These are phyloP conservation scores for Scelioninae gen. 2 DNA, from an alignment of 2,888 invertebrate genomes.

Conservation along the genomic window DNA sequence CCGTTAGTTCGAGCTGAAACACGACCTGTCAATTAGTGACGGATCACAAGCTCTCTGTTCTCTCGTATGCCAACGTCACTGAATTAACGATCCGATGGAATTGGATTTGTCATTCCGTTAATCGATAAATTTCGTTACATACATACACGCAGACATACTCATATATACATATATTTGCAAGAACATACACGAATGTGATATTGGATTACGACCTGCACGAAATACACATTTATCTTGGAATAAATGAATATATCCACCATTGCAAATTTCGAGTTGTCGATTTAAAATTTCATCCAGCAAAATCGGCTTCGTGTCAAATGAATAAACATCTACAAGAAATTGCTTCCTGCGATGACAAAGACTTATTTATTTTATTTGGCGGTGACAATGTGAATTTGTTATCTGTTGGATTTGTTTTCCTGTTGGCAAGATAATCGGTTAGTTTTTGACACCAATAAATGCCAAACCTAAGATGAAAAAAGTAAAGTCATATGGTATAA, in stretches of 20 bases:
- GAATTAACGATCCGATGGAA: constrained; percentile 50
- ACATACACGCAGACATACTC: not conserved
- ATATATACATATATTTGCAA: constrained; percentile 6
- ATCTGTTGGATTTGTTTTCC: constrained; percentile 4
- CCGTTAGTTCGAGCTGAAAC: constrained; percentile 57
- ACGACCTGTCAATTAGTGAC: constrained; percentile 65
- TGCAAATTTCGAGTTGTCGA: constrained; percentile 22
- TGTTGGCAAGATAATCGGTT: constrained; percentile 13
- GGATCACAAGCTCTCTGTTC: constrained; percentile 57
- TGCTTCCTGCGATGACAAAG: constrained; percentile 10
- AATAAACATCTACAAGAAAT: constrained; percentile 49
- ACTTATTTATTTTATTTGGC: constrained; percentile 40
- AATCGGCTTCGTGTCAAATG: constrained; percentile 44
- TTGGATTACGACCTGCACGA: too few relatives aligned
- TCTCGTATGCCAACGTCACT: constrained; percentile 39
- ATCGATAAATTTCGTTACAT: constrained; percentile 42
- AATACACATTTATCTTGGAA: too few relatives aligned
- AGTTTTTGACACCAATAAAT: constrained; percentile 21
- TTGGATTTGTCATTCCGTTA: constrained; percentile 49
- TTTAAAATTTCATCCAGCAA: constrained; percentile 30
- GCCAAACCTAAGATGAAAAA: not conserved
- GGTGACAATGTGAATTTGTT: constrained; percentile 26
- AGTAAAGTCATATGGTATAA: not conserved
- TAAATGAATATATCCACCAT: constrained; percentile 31
- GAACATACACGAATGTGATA: too few relatives aligned